Conservation (phyloP, 2,113 vertebrate genomes). For the Emydura subglobosa region DNA sequence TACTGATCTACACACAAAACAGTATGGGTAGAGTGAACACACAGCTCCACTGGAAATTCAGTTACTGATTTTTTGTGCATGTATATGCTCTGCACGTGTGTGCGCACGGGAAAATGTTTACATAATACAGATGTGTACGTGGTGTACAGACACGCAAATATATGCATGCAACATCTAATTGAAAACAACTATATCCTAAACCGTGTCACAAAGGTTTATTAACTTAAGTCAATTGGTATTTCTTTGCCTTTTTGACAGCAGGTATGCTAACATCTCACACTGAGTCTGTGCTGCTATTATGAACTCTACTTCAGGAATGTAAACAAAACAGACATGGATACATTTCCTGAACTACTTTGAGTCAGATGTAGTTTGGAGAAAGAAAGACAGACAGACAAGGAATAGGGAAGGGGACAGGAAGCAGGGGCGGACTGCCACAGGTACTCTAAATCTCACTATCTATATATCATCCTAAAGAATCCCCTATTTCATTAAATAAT, state of each 20-base stretch:
- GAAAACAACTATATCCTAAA: slow-evolving; percentile 22
- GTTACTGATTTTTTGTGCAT: neutral
- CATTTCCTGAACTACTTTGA: slow-evolving; percentile 79
- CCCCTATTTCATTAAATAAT: neutral
- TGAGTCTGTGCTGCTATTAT: slow-evolving; percentile 74
- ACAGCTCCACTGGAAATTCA: neutral
- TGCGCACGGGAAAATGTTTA: neutral
- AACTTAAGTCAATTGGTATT: slow-evolving; percentile 77
- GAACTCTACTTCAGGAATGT: slow-evolving; percentile 72
- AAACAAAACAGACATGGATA: slow-evolving; percentile 83
- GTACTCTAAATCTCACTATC: neutral
- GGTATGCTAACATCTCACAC: slow-evolving; percentile 75
- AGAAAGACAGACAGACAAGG: neutral
- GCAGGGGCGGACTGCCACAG: neutral
- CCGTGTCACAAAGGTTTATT: slow-evolving; percentile 14
- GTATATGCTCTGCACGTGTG: neutral
- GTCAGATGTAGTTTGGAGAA: slow-evolving; percentile 71
- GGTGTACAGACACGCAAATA: neutral
- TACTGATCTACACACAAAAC: neutral
- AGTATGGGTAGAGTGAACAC: neutral
- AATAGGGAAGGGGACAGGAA: neutral
- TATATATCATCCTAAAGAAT: slow-evolving; percentile 15
- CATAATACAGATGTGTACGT: neutral
- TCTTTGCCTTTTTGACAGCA: slow-evolving; percentile 73
- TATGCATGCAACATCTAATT: slow-evolving; percentile 9